Conservation (phyloP, 1,140 invertebrate genomes). For the Zaprionus nigranus region DNA sequence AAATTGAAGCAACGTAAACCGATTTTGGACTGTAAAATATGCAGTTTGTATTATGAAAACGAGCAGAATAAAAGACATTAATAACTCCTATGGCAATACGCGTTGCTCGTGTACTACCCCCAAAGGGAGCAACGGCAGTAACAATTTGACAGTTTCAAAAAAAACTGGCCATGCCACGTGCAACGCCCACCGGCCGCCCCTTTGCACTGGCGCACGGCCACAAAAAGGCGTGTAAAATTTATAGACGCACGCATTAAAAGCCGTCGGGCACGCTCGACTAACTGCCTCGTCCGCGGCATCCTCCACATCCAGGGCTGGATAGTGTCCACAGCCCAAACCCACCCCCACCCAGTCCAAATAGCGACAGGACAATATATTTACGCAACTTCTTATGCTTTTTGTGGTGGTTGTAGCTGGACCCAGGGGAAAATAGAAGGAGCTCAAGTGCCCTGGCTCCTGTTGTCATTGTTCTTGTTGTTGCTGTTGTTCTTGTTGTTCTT, state of each 20-base stretch:
- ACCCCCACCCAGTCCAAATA: constrained; percentile 21
- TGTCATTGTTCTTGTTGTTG: constrained; percentile 52
- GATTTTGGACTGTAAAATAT: constrained; percentile 17
- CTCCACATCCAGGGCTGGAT: too few species aligned
- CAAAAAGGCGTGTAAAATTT: constrained; percentile 82
- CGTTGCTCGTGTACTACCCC: constrained; percentile 35
- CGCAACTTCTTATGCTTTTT: constrained; percentile 78
- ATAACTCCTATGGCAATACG: constrained; percentile 31
- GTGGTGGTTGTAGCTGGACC: constrained; percentile 53
- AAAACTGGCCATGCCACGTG: constrained; percentile 66
- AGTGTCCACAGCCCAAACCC: constrained; percentile 28
- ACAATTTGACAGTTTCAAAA: constrained; percentile 76
- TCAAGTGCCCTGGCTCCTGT: constrained; percentile 14
- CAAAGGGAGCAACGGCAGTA: constrained; percentile 46
- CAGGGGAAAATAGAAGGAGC: constrained; percentile 28
- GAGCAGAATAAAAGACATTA: constrained; percentile 36
- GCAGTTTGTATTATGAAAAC: constrained; percentile 23
- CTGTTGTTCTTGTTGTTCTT: not conserved
- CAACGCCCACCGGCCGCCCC: constrained; percentile 35
- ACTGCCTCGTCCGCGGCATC: constrained; percentile 56
- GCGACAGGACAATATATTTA: constrained; percentile 81
- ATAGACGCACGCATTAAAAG: constrained; percentile 80
- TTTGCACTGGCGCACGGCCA: constrained; percentile 23
- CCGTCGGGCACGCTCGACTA: constrained; percentile 74
- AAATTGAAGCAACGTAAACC: not conserved